These are phyloP conservation scores for Acanthosepion pharaonis DNA, from an alignment of 2,888 invertebrate species.

Conservation along the genomic window DNA sequence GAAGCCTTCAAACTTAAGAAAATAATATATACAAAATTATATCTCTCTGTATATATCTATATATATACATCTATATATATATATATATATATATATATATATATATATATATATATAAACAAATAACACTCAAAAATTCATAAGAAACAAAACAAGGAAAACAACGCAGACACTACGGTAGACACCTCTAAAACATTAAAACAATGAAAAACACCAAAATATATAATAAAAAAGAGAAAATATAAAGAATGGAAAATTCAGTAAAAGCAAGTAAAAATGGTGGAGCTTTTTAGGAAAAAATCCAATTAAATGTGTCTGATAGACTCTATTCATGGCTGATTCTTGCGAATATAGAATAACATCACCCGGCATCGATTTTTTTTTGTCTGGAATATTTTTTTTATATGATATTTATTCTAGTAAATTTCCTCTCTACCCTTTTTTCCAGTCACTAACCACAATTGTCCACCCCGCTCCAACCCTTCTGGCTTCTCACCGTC, in stretches of 20 bases:
- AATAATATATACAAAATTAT: not conserved
- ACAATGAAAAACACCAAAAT: not conserved
- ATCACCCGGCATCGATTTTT: constrained; percentile 33
- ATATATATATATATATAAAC: not conserved
- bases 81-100: not conserved
- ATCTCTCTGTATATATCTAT: not conserved
- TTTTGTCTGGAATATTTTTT: not conserved
- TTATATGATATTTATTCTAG: not conserved
- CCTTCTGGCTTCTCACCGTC: not conserved
- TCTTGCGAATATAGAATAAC: constrained; percentile 8
- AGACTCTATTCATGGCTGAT: constrained; percentile 12
- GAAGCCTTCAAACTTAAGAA: not conserved
- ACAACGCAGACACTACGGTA: not conserved
- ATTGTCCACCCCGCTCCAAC: not conserved
- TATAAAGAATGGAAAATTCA: not conserved
- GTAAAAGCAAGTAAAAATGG: constrained; percentile 3
- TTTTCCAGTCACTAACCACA: constrained; percentile 1
- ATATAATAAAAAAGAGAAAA: not conserved
- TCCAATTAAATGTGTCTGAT: constrained; percentile 14
- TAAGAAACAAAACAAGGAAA: not conserved
- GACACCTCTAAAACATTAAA: constrained; percentile 4
- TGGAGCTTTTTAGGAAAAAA: not conserved
- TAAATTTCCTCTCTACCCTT: not conserved
- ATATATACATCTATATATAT: not conserved
- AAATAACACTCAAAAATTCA: too few species aligned